These are phyloP conservation scores for Magallana gigas DNA, from an alignment of 1,140 invertebrate genomes.

Conservation along the genomic window DNA sequence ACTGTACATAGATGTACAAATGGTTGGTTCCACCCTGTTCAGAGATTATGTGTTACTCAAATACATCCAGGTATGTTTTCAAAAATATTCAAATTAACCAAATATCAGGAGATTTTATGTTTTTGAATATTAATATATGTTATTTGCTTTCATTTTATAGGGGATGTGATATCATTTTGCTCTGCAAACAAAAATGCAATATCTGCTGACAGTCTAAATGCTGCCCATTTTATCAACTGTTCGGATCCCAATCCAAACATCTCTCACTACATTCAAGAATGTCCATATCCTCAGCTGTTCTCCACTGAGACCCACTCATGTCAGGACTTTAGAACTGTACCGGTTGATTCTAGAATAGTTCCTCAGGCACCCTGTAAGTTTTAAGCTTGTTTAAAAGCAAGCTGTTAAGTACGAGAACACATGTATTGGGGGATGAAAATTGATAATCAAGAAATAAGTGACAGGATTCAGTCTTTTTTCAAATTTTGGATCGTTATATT, in stretches of 20 bases:
- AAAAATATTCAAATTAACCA: not conserved
- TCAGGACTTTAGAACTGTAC: conserved; percentile 67
- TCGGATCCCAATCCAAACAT: conserved; percentile 1
- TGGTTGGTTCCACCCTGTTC: conserved; percentile 62
- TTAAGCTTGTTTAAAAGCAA: too few species aligned
- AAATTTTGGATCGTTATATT: too few species aligned
- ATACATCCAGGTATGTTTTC: conserved; percentile 58
- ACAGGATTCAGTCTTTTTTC: too few species aligned
- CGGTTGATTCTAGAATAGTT: conserved; percentile 64
- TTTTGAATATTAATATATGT: not conserved
- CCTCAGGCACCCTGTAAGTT: conserved; percentile 73
- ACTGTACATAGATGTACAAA: conserved; percentile 63
- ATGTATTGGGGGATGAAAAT: too few species aligned
- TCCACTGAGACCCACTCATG: conserved; percentile 60
- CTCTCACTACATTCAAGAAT: conserved; percentile 62
- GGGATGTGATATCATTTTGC: conserved; percentile 43
- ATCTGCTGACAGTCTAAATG: conserved; percentile 35
- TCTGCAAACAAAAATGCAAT: conserved; percentile 7
- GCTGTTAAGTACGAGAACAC: too few species aligned
- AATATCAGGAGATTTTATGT: not conserved
- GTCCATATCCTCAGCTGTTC: conserved; percentile 73
- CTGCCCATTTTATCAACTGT: conserved; percentile 49
- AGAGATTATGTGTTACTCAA: conserved; percentile 57
- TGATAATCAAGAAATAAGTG: too few species aligned
- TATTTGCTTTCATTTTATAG: conserved; percentile 3